Percentiles rank a stretch among this genome's conserved stretches.
These are phyloP conservation scores for Mactromeris polynyma DNA, from an alignment of 2,888 invertebrate species.

Conservation along the genomic window DNA sequence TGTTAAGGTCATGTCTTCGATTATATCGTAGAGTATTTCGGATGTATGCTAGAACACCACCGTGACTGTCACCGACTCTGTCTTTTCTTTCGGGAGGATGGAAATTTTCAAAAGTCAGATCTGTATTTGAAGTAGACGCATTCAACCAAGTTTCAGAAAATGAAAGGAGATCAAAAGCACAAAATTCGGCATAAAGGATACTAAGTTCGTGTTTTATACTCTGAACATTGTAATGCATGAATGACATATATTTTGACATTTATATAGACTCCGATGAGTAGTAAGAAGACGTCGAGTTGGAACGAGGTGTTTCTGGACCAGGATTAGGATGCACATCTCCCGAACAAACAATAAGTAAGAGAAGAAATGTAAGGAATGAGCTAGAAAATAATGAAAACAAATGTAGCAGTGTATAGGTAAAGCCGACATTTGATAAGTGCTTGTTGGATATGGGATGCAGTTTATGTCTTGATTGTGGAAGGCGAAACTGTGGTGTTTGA, in stretches of 20 bases:
- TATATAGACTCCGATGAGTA: neutral
- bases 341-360: too few relatives aligned
- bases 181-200: neutral
- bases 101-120: neutral
- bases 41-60: slow-evolving; percentile 40
- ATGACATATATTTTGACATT: neutral
- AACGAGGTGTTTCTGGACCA: too few relatives aligned
- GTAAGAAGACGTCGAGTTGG: neutral
- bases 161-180: slow-evolving; percentile 12
- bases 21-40: slow-evolving; percentile 14
- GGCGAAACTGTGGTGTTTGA: too few relatives aligned
- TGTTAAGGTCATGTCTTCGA: slow-evolving; percentile 28
- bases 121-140: neutral
- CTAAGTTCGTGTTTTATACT: slow-evolving; percentile 9
- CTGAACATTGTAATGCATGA: slow-evolving; percentile 24
- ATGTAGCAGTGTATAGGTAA: too few relatives aligned
- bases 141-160: slow-evolving; percentile 33
- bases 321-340: neutral
- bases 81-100: neutral
- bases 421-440: too few relatives aligned
- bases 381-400: too few relatives aligned
- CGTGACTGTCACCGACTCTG: neutral
- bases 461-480: too few relatives aligned
- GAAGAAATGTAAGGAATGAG: too few relatives aligned
- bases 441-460: too few relatives aligned